Percentiles rank a stretch among this genome's conserved stretches.
These are phyloP conservation scores for Aquatica leii DNA, from an alignment of 2,888 invertebrate genomes.

Conservation along the genomic window DNA sequence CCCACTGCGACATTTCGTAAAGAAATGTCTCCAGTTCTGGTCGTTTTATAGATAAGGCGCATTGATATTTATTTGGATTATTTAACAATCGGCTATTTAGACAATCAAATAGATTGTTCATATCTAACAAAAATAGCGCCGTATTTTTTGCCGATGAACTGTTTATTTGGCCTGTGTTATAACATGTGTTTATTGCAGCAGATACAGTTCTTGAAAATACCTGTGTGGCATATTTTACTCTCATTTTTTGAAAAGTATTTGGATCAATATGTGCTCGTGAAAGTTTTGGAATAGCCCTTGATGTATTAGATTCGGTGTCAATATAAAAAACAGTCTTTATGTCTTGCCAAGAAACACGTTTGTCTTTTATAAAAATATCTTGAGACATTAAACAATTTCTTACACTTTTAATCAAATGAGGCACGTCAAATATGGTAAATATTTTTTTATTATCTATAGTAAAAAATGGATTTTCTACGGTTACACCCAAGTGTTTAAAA, in stretches of 20 bases:
- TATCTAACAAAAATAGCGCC: background rate
- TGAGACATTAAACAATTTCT: background rate
- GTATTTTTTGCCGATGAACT: background rate
- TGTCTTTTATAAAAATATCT: background rate
- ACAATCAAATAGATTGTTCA: background rate
- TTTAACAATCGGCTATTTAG: background rate
- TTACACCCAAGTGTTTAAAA: background rate
- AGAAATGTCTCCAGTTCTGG: background rate
- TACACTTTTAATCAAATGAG: conserved; percentile 1
- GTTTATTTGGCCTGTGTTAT: background rate
- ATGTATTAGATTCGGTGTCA: background rate
- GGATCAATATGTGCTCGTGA: background rate
- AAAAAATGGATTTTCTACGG: conserved; percentile 3
- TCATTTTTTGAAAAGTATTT: background rate
- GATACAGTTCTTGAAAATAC: conserved; percentile 6
- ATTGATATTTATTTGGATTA: background rate
- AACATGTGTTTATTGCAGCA: background rate
- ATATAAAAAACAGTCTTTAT: background rate
- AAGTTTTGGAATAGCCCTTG: conserved; percentile 2
- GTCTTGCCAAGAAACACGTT: conserved; percentile 1
- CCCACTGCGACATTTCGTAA: background rate
- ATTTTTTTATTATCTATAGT: background rate
- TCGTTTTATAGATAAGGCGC: background rate
- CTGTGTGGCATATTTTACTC: conserved; percentile 8
- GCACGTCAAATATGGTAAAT: background rate